These are phyloP conservation scores for Dunckerocampus dactyliophorus DNA, from an alignment of 2,113 vertebrate species.

Conservation along the genomic window DNA sequence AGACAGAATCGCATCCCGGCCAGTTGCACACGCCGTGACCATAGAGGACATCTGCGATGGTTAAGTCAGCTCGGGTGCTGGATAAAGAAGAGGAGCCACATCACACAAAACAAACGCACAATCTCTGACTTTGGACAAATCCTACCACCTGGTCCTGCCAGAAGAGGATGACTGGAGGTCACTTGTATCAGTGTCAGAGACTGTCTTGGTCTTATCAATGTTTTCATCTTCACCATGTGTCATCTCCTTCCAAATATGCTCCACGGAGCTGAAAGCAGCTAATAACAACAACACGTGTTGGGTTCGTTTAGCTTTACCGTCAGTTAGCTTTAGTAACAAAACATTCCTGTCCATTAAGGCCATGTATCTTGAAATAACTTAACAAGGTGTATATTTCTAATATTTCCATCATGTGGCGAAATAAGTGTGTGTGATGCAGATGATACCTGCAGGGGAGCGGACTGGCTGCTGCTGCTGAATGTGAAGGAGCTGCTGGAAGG, in stretches of 20 bases:
- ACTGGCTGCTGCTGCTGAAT: slow-evolving; percentile 82
- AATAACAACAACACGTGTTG: neutral
- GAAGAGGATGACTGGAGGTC: slow-evolving; percentile 29
- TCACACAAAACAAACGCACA: neutral
- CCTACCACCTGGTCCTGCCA: neutral
- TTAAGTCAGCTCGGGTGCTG: slow-evolving; percentile 74
- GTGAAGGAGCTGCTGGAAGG: slow-evolving; percentile 90
- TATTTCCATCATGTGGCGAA: neutral
- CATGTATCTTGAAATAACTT: neutral
- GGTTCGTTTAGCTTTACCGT: neutral
- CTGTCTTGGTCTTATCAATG: slow-evolving; percentile 75
- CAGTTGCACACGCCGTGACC: slow-evolving; percentile 91
- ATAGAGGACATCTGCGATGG: slow-evolving; percentile 81
- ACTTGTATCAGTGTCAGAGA: slow-evolving; percentile 52
- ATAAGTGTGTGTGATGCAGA: too few relatives aligned
- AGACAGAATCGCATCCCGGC: slow-evolving; percentile 90
- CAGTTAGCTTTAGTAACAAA: too few relatives aligned
- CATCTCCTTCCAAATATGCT: slow-evolving; percentile 90
- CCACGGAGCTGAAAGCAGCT: slow-evolving; percentile 83
- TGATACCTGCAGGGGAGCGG: slow-evolving; percentile 73
- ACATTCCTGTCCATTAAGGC: too few relatives aligned
- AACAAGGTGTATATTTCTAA: neutral
- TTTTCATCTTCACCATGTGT: slow-evolving; percentile 61
- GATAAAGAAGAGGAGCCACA: slow-evolving; percentile 43
- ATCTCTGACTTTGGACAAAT: too few relatives aligned